Percentiles rank a stretch among this genome's conserved stretches.
phyloP scores from a whole-genome alignment of 1,140 invertebrate species.

The Ectropis grisescens region DNA sequence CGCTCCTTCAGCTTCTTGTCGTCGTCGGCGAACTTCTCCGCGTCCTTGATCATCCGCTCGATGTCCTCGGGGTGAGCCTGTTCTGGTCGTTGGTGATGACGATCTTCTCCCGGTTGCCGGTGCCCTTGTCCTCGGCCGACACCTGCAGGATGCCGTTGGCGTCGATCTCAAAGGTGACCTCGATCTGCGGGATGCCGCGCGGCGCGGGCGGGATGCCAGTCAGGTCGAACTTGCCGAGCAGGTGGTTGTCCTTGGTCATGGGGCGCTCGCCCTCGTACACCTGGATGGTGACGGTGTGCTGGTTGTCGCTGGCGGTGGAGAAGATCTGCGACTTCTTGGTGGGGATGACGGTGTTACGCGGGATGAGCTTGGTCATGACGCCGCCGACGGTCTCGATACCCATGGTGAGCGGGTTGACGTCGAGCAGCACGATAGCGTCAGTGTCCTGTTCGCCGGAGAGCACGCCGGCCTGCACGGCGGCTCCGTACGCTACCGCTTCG shows the following conservation, averaged over 20 bases:
- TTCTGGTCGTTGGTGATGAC: slow-evolving; percentile 99
- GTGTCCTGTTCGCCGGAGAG: slow-evolving; percentile 92
- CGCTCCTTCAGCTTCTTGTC: slow-evolving; percentile 98
- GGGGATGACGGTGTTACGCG: slow-evolving; percentile 98
- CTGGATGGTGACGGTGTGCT: slow-evolving; percentile 99
- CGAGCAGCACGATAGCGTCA: slow-evolving; percentile 95
- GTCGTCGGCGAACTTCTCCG: slow-evolving; percentile 98
- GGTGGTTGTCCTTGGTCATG: slow-evolving; percentile 99
- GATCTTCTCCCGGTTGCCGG: slow-evolving; percentile 98
- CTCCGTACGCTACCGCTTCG: slow-evolving; percentile 98
- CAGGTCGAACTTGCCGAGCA: slow-evolving; percentile 97
- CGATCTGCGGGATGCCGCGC: slow-evolving; percentile 98
- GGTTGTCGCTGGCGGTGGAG: slow-evolving; percentile 98
- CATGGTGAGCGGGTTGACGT: slow-evolving; percentile 98
- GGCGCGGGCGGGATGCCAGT: slow-evolving; percentile 98
- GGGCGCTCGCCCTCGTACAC: slow-evolving; percentile 87
- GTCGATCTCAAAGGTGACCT: slow-evolving; percentile 99
- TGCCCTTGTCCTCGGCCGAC: slow-evolving; percentile 98
- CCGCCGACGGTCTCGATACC: slow-evolving; percentile 99
- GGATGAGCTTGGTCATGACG: slow-evolving; percentile 99
- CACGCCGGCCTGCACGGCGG: slow-evolving; percentile 97
- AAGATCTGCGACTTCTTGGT: slow-evolving; percentile 99
- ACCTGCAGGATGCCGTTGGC: slow-evolving; percentile 98
- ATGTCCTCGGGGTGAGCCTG: slow-evolving; percentile 97
- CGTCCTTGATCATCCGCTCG: slow-evolving; percentile 98